These are phyloP conservation scores for Sylvilagus bachmani DNA, from an alignment of 2,113 vertebrate species.

Conservation along the genomic window DNA sequence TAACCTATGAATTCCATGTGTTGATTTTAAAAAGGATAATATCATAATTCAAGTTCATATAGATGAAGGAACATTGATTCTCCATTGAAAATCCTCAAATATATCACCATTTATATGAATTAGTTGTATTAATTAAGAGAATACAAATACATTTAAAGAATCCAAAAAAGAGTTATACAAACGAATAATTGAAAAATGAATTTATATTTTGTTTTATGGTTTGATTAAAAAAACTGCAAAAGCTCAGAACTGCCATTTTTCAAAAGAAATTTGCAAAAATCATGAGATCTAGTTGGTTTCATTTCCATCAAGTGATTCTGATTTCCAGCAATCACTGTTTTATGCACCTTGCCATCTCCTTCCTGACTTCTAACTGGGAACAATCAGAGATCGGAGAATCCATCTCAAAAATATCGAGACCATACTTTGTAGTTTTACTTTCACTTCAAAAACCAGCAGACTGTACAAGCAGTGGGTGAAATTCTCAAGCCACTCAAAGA, in stretches of 20 bases:
- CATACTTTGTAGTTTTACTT: not conserved
- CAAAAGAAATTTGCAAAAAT: not conserved
- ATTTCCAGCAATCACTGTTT: not conserved
- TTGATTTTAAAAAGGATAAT: conserved; percentile 44
- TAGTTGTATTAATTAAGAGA: not conserved
- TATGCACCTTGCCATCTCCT: not conserved
- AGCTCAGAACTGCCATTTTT: not conserved
- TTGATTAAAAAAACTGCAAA: conserved; percentile 6
- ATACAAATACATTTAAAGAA: not conserved
- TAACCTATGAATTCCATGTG: conserved; percentile 52
- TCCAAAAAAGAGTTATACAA: not conserved
- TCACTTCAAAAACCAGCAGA: not conserved
- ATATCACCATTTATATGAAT: not conserved
- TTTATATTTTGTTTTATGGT: not conserved
- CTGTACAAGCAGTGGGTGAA: not conserved
- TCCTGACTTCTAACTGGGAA: not conserved
- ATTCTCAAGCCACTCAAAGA: not conserved
- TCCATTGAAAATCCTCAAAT: conserved; percentile 4
- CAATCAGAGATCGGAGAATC: not conserved
- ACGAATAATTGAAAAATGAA: not conserved
- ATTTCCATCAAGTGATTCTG: not conserved
- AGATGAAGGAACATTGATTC: not conserved
- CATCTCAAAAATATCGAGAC: not conserved
- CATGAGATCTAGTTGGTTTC: not conserved
- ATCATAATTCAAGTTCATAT: not conserved